These are phyloP conservation scores for Perca fluviatilis DNA, from an alignment of 2,113 vertebrate species.

Conservation along the genomic window DNA sequence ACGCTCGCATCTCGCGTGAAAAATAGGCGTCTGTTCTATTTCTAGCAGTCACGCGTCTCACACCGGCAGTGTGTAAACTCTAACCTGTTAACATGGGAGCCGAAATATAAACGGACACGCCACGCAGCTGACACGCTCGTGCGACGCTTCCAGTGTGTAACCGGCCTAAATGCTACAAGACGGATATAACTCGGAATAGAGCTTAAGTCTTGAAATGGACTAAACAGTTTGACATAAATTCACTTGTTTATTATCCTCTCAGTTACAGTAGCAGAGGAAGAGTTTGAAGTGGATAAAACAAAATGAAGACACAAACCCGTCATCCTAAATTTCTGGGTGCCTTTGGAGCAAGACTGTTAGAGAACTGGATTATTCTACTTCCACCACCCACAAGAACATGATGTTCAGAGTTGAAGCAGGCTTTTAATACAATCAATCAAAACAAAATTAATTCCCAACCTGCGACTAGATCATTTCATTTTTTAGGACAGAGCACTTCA, in stretches of 20 bases:
- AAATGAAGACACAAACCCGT: background rate
- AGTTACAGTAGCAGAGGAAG: background rate
- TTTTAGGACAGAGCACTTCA: constrained; percentile 32
- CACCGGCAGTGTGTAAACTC: too few relatives aligned
- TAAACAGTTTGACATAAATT: background rate
- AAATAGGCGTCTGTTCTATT: too few relatives aligned
- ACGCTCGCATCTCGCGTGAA: too few relatives aligned
- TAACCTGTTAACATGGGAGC: too few relatives aligned
- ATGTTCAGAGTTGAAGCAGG: constrained; percentile 49
- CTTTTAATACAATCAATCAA: constrained; percentile 29
- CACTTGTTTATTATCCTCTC: background rate
- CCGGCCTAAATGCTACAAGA: too few relatives aligned
- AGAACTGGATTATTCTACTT: constrained; percentile 5
- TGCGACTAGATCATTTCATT: constrained; percentile 32
- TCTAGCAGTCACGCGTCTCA: too few relatives aligned
- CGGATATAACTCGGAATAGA: too few relatives aligned
- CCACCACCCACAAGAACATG: constrained; percentile 12
- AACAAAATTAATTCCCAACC: constrained; percentile 36
- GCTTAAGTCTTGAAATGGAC: background rate
- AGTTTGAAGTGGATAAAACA: constrained; percentile 22
- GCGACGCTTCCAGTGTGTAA: too few relatives aligned
- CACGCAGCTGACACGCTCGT: too few relatives aligned
- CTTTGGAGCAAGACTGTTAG: background rate
- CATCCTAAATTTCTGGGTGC: constrained; percentile 2
- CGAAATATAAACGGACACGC: too few relatives aligned